Conservation (phyloP, 2,888 invertebrate genomes). For the Drosophila atripex region DNA sequence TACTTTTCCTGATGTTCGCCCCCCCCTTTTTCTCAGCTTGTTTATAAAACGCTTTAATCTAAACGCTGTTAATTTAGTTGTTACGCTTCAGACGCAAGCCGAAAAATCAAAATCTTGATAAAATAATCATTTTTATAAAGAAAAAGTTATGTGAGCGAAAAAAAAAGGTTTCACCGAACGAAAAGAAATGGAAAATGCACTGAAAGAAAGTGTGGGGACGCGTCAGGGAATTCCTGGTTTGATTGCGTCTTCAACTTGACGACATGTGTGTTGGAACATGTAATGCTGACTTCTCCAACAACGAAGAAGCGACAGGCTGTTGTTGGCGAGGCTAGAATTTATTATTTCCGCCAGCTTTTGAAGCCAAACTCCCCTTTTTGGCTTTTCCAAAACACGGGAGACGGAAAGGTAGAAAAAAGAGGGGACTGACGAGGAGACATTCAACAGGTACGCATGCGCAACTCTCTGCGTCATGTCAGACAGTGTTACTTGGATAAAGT, state of each 20-base stretch:
- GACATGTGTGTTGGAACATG: constrained; percentile 24
- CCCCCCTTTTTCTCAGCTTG: constrained; percentile 8
- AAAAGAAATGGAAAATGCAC: constrained; percentile 30
- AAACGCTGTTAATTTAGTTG: constrained; percentile 75
- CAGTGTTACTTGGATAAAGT: constrained; percentile 4
- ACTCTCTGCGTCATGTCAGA: constrained; percentile 27
- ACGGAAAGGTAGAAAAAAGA: constrained; percentile 27
- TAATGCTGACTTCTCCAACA: constrained; percentile 23
- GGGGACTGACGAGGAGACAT: constrained; percentile 8
- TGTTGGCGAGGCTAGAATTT: constrained; percentile 71
- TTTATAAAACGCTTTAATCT: constrained; percentile 60
- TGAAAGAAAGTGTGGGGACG: background rate
- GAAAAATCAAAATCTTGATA: constrained; percentile 43
- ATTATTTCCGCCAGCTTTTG: constrained; percentile 72
- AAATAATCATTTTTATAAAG: constrained; percentile 27
- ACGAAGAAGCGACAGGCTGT: constrained; percentile 21
- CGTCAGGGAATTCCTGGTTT: constrained; percentile 18
- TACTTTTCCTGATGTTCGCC: constrained; percentile 1
- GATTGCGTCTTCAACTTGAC: constrained; percentile 40
- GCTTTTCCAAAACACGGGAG: constrained; percentile 26
- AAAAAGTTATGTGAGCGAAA: constrained; percentile 19
- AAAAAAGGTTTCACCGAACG: constrained; percentile 21
- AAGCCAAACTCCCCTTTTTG: constrained; percentile 41
- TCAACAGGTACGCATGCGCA: constrained; percentile 61
- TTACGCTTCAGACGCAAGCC: constrained; percentile 65